phyloP scores from a whole-genome alignment of 2,113 vertebrate species.

The Mungos mungo region DNA sequence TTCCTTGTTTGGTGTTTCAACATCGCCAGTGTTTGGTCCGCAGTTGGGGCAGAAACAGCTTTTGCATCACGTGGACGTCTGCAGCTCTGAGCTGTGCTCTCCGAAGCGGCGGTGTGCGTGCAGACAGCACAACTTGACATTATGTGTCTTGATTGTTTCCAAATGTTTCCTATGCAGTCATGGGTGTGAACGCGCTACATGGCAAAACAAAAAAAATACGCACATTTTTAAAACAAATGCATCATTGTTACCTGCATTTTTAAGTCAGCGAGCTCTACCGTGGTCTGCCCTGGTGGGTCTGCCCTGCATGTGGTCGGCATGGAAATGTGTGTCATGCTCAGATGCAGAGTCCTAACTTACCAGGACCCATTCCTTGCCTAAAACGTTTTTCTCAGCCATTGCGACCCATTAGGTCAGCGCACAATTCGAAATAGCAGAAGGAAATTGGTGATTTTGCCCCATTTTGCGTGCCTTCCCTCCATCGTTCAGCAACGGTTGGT shows the following conservation, averaged over 20 bases:
- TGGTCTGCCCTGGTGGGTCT: background rate
- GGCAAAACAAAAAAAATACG: background rate
- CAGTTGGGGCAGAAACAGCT: rapidly evolving
- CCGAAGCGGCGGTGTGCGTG: rapidly evolving
- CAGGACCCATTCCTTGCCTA: too few species aligned
- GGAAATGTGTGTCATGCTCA: rapidly evolving
- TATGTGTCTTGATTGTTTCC: background rate
- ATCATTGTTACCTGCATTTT: background rate
- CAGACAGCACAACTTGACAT: rapidly evolving
- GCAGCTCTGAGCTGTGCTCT: rapidly evolving
- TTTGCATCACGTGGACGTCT: rapidly evolving
- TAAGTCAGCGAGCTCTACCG: rapidly evolving
- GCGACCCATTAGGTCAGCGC: background rate
- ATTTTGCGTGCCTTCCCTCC: background rate
- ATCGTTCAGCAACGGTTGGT: background rate
- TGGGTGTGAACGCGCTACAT: background rate
- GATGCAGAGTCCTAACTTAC: rapidly evolving
- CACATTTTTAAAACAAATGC: too few species aligned
- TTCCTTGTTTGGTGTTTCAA: rapidly evolving
- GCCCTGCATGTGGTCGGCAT: too few species aligned
- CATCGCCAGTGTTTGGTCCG: rapidly evolving
- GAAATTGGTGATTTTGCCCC: background rate
- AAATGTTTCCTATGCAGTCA: rapidly evolving
- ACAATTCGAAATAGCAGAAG: background rate
- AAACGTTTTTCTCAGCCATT: background rate